phyloP scores from a whole-genome alignment of 2,113 vertebrate genomes.

The Glaucomys volans region DNA sequence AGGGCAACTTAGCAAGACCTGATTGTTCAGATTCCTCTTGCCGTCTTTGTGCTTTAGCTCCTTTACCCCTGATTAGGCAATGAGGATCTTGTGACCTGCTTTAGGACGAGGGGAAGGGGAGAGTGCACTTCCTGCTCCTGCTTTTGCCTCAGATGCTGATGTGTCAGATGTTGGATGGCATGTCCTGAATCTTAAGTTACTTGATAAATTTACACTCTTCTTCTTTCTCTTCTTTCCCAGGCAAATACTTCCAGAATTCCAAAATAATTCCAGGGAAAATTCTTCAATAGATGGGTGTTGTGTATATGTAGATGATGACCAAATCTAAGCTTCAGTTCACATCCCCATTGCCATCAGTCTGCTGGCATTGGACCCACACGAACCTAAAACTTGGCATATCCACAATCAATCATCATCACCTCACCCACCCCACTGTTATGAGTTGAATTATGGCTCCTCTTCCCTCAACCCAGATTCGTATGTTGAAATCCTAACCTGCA shows the following conservation, averaged over 20 bases:
- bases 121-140: neutral
- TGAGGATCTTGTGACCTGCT: neutral
- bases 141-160: neutral
- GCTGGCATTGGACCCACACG: neutral
- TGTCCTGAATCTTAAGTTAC: neutral
- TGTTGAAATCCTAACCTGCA: neutral
- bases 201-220: neutral
- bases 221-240: neutral
- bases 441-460: neutral
- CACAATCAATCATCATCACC: neutral
- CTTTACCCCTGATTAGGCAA: neutral
- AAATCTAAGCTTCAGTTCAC: neutral
- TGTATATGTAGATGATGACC: neutral
- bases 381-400: slow-evolving; percentile 19
- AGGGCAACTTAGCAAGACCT: neutral
- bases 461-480: neutral
- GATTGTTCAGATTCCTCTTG: neutral
- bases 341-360: neutral
- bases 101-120: neutral
- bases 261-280: neutral
- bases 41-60: neutral
- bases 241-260: neutral
- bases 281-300: neutral
- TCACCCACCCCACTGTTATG: neutral
- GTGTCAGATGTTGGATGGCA: neutral